Conservation (phyloP, 1,140 invertebrate species). For the honey bee (Apis mellifera) region Amel_HAv3.1 CM009932.2:3237501-3238000, state of each 20-base stretch:
- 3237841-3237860: constrained; percentile 32
- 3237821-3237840: constrained; percentile 27
- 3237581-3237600: constrained; percentile 26
- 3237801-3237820: constrained; percentile 5
- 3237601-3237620: constrained; percentile 47
- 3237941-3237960: background rate
- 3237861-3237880: too few relatives aligned
- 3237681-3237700: constrained; percentile 44
- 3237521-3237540: background rate
- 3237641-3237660: constrained; percentile 31
- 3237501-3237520: constrained; percentile 44
- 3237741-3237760: background rate
- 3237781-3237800: background rate
- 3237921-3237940: background rate
- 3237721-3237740: constrained; percentile 32
- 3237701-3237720: constrained; percentile 21
- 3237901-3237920: background rate
- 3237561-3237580: background rate
- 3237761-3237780: background rate
- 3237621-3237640: constrained; percentile 7
- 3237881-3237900: background rate
- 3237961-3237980: background rate
- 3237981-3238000: too few relatives aligned
- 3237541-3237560: constrained; percentile 21
- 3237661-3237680: constrained; percentile 42